These are phyloP conservation scores for Pomatorhinus ruficollis DNA, from an alignment of 2,113 vertebrate species.

Conservation along the genomic window DNA sequence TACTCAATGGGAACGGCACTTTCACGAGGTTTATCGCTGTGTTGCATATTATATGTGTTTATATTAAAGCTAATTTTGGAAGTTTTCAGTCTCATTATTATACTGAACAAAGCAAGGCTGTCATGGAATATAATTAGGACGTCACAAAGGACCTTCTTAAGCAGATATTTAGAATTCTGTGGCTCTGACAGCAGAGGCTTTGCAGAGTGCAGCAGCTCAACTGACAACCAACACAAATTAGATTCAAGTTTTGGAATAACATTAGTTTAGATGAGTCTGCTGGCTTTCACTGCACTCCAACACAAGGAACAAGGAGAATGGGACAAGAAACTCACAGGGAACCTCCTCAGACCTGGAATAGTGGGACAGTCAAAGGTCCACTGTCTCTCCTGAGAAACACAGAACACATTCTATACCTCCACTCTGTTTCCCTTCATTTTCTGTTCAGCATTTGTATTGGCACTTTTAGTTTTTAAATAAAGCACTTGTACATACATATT, in stretches of 20 bases:
- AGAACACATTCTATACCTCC: not conserved
- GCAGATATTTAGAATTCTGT: not conserved
- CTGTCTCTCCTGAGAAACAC: not conserved
- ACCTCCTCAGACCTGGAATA: not conserved
- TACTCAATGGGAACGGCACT: not conserved
- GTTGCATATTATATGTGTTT: not conserved
- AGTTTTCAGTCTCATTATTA: not conserved
- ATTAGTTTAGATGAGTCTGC: not conserved
- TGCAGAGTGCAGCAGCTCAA: not conserved
- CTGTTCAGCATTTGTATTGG: not conserved
- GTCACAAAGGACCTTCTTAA: conserved; percentile 22
- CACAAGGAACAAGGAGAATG: not conserved
- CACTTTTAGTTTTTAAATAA: not conserved
- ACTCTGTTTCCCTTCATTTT: not conserved
- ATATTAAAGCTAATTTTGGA: conserved; percentile 40
- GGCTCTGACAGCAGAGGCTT: not conserved
- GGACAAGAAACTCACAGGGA: not conserved
- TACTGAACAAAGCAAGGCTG: conserved; percentile 15
- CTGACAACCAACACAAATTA: not conserved
- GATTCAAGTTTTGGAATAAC: conserved; percentile 4
- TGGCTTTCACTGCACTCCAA: not conserved
- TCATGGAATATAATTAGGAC: conserved; percentile 32
- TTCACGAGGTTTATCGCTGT: not conserved
- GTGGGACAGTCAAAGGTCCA: not conserved
- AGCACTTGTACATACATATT: not conserved